Percentiles rank a stretch among this genome's conserved stretches.
These are phyloP conservation scores for Coenonympha arcania DNA, from an alignment of 2,888 invertebrate genomes.

Conservation along the genomic window DNA sequence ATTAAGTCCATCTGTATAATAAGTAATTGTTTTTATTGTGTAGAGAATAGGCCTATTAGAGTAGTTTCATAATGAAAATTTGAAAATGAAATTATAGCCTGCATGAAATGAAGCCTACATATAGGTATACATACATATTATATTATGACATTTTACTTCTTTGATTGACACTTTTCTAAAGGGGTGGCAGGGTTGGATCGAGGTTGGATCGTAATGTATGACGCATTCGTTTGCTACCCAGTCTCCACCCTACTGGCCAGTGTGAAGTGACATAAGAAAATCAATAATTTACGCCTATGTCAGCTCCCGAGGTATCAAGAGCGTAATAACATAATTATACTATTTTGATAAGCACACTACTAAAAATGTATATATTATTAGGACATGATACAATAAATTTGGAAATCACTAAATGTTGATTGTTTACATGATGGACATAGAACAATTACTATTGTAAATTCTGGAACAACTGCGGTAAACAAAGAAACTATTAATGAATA, in stretches of 20 bases:
- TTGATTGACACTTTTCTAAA: neutral
- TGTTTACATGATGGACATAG: neutral
- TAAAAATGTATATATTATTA: neutral
- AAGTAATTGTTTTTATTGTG: no score
- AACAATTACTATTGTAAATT: neutral
- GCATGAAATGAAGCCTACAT: no score
- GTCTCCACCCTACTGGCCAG: constrained; percentile 20
- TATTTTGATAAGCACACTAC: neutral
- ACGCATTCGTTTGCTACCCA: no score
- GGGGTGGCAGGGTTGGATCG: constrained; percentile 8
- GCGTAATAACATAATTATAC: constrained; percentile 3
- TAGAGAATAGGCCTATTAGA: no score
- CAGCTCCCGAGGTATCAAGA: constrained; percentile 16
- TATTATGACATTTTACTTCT: neutral
- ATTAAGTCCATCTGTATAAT: no score
- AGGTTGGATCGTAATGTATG: constrained; percentile 18
- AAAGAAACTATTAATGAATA: neutral
- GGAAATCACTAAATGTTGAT: neutral
- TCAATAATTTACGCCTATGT: constrained; percentile 29
- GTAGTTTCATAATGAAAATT: no score
- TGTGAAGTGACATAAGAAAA: constrained; percentile 31
- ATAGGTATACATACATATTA: no score
- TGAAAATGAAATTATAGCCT: no score
- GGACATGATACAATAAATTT: neutral
- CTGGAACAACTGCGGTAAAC: neutral